phyloP scores from a whole-genome alignment of 2,113 vertebrate genomes.

The Nothoprocta pentlandii region DNA sequence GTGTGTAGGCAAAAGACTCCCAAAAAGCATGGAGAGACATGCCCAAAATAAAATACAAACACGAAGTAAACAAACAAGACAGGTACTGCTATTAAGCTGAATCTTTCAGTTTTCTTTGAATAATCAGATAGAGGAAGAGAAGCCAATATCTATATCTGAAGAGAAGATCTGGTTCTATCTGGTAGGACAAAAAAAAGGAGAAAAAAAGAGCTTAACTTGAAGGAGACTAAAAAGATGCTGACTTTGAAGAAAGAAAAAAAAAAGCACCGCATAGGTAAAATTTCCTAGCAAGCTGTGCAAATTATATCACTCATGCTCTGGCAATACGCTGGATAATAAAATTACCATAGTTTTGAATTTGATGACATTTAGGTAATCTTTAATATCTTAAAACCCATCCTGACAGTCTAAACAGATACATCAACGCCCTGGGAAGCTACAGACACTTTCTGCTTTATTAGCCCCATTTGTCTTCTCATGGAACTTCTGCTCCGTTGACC shows the following conservation, averaged over 20 bases:
- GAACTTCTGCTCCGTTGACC: conserved; percentile 29
- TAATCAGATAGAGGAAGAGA: neutral
- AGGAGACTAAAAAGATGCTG: neutral
- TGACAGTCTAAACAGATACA: neutral
- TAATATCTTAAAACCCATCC: neutral
- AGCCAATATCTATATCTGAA: no score
- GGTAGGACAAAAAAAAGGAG: neutral
- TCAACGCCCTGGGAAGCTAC: neutral
- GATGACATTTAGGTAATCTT: neutral
- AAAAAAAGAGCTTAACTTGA: neutral
- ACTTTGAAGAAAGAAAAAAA: neutral
- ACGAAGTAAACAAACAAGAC: neutral
- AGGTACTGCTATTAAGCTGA: neutral
- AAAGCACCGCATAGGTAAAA: neutral
- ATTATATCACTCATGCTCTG: neutral
- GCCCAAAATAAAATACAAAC: neutral
- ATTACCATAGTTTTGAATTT: neutral
- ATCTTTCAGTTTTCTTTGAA: neutral
- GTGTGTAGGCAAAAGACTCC: neutral
- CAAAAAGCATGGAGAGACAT: neutral
- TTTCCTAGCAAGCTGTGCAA: neutral
- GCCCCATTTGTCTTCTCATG: neutral
- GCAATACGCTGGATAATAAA: neutral
- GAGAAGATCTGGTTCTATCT: neutral
- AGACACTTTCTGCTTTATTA: conserved; percentile 23